Base-by-base conservation (phyloP, 2,797 vertebrate species). In the Sphenodon punctatus region DNA sequence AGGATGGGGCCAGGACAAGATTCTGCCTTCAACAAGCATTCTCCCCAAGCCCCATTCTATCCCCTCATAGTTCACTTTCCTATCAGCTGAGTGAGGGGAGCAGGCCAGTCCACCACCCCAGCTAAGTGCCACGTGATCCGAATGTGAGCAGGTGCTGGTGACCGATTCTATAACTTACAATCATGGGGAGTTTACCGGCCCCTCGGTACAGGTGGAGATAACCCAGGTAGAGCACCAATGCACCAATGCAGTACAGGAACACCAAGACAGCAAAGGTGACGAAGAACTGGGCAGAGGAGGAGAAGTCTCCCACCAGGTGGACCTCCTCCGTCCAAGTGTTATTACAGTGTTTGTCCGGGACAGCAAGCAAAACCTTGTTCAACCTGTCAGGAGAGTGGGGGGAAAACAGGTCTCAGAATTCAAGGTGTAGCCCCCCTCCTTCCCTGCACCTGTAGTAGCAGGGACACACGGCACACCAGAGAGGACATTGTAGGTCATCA, bases 91-190 rank as follows among this genome's bases (percentile, higher is more conserved):
- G n/a, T n/a, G n/a, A n/a, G n/a, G n/a, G n/a, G n/a, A n/a, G n/a
- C n/a, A n/a, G 11, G 30, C 17, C 61, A 43, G 8, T 22, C 10
- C 19, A 27, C 55, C 16, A 22, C 23, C 32, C 30, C 20, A 12
- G 15, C 6, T 17, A 10, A 17, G 17, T 17, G 8, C 17, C 32
- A 42, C 34, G 48, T 32, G 34, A 34, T 23, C 27, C 53, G 7
- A 15, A 25, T n/a, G 42, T 80, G 59, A 53, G 15, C 46, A 46
- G 16, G 66, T 3, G 38, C 30, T 39, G 23, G 23, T 16, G n/a
- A n/a, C n/a, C n/a, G n/a, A n/a, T n/a, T n/a, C n/a, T n/a, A n/a
- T 16, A 60, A 95, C 95, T 95, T 92, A 95, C 95, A 71, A 86
- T 65, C 84, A 95, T 87, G 49, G 94, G 90, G n/a, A 93, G 80